phyloP scores from a whole-genome alignment of 2,113 vertebrate species.

The Damaliscus lunatus region DNA sequence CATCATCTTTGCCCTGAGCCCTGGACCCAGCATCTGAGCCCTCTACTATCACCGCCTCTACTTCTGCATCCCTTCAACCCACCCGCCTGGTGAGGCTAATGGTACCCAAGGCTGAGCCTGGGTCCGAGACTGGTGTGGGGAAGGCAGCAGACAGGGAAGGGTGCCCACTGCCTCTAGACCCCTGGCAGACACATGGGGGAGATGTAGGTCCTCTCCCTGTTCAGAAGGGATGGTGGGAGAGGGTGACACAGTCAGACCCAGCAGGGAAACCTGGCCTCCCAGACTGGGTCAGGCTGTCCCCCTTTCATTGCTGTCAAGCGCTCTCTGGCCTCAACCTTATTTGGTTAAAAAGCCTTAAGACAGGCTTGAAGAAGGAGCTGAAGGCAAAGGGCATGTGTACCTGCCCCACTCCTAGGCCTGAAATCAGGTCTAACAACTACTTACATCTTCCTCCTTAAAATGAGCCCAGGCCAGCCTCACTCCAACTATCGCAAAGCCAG shows the following conservation, averaged over 20 bases:
- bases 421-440: constrained; percentile 15
- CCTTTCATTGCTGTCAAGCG: not conserved
- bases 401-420: constrained; percentile 9
- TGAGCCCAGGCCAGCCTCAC: not conserved
- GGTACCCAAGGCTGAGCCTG: not conserved
- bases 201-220: not conserved
- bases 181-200: not conserved
- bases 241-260: not conserved
- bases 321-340: constrained; percentile 38
- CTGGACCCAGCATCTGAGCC: not conserved
- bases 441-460: constrained; percentile 62
- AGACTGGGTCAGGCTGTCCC: not conserved
- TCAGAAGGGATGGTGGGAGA: not conserved
- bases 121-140: not conserved
- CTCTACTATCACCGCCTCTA: not conserved
- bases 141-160: not conserved
- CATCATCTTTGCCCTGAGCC: not conserved
- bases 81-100: not conserved
- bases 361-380: not conserved
- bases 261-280: not conserved
- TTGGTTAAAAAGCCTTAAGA: constrained; percentile 46
- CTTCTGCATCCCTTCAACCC: not conserved
- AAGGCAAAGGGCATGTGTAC: not conserved
- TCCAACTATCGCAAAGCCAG: not conserved
- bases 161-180: not conserved